Evolutionary conservation across 2,888 invertebrate genomes (phyloP), one percentile per base, ranked within the genome.

Genomic region (Parnassius smintheus): DNA sequence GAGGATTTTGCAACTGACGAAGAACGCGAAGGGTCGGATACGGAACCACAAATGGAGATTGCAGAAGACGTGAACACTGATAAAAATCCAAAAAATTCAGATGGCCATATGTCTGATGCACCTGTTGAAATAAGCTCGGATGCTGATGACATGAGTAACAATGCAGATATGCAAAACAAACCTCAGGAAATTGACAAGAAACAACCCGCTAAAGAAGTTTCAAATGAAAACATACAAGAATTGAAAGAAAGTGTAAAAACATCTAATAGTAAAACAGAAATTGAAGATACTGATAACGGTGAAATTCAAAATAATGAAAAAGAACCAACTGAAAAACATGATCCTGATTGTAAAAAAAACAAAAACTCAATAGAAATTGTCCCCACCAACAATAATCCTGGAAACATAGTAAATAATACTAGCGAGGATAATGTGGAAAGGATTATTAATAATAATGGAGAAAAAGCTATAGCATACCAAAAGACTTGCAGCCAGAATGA

Each of bases 1-100:
- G 71, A 86, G 62, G 89, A 88, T 68, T 88, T 87, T 74, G 76
- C 75, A 55, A 79, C 83, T 35, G 88, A 88, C 65, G 80, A 83
- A 25, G 62, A 58, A 53, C 11, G 45, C 22, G 84, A 82, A 62
- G 75, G 75, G 54, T 81, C 81, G 56, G 73, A 73, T 50, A 62
- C 67, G 42, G 82, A 83, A 61, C 74, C 72, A 18, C 72, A 67
- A 68, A 76, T 82, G 73, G 72, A 82, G 68, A 83, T 83, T 59
- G 80, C 73, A 56, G 81, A 85, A 67, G 70, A 70, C 55, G 56
- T 66, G 60, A 72, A 74, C 42, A 56, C 61, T 13, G 66, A 68
- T 48, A 71, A 71, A 59, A 67, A 70, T 4, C 2, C 9, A 56
- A 62, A 62, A 10, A 66, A 48, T 41, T 61, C 60, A 50, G 65